These are phyloP conservation scores for Coenonympha arcania DNA, from an alignment of 2,888 invertebrate genomes.

Conservation along the genomic window DNA sequence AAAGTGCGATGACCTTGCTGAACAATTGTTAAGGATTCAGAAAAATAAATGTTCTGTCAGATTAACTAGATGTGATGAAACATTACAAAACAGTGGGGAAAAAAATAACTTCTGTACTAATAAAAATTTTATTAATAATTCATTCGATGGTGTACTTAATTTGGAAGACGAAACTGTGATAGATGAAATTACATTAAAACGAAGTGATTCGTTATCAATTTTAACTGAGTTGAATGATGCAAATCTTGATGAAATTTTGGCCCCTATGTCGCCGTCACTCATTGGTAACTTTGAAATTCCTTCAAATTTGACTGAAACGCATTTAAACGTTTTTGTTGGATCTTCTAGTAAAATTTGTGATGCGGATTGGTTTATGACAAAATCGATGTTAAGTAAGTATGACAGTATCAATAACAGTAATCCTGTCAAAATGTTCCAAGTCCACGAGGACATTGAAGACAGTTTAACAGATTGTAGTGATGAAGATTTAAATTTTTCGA, in stretches of 20 bases:
- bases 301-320: background rate
- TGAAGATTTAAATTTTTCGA: constrained; percentile 21
- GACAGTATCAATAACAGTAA: background rate
- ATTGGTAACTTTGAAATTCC: constrained; percentile 15
- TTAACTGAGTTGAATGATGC: constrained; percentile 28
- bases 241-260: constrained; percentile 16
- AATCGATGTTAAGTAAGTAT: constrained; percentile 20
- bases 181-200: constrained; percentile 21
- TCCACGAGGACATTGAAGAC: constrained; percentile 7
- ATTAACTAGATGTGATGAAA: constrained; percentile 43
- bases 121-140: background rate
- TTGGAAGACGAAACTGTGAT: background rate
- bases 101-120: background rate
- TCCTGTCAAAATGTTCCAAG: background rate
- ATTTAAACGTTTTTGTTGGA: background rate
- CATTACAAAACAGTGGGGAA: constrained; percentile 3
- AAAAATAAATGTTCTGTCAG: constrained; percentile 39
- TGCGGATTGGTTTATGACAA: constrained; percentile 32
- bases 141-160: background rate
- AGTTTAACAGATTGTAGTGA: constrained; percentile 28
- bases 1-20: constrained; percentile 44
- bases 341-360: constrained; percentile 18
- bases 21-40: constrained; percentile 31
- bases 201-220: constrained; percentile 38
- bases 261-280: constrained; percentile 13